phyloP scores from a whole-genome alignment of 2,888 invertebrate genomes.

The Cheilosia scutellata region DNA sequence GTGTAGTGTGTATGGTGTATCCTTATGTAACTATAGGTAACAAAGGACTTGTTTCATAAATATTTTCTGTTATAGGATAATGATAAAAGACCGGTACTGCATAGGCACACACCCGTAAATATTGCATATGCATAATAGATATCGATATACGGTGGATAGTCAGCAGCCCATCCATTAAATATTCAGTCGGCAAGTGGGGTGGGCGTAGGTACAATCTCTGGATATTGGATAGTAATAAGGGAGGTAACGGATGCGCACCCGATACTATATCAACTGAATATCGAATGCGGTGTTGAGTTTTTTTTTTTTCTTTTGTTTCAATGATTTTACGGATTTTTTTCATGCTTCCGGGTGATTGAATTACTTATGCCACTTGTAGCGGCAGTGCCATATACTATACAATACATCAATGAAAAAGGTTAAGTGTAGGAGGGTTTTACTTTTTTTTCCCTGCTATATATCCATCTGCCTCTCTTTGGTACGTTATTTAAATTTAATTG shows the following conservation, averaged over 20 bases:
- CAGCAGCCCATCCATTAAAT: conserved; percentile 42
- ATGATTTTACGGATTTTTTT: conserved; percentile 59
- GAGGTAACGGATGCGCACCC: conserved; percentile 12
- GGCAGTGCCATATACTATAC: not conserved
- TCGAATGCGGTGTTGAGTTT: conserved; percentile 33
- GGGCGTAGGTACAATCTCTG: not conserved
- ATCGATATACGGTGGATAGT: conserved; percentile 7
- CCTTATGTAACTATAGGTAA: not conserved
- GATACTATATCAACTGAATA: conserved; percentile 44
- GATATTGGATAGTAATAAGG: conserved; percentile 12
- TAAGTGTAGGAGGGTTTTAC: conserved; percentile 33
- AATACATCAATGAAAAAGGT: conserved; percentile 48
- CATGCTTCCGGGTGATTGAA: conserved; percentile 73
- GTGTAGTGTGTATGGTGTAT: not conserved
- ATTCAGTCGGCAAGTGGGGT: conserved; percentile 33
- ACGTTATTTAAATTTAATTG: conserved; percentile 69
- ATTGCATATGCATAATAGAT: conserved; percentile 61
- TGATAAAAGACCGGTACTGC: conserved; percentile 20
- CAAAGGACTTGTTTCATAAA: conserved; percentile 45
- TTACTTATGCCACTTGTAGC: conserved; percentile 66
- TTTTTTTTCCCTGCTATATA: not conserved
- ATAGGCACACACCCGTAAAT: conserved; percentile 37
- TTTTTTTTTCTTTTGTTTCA: conserved; percentile 42
- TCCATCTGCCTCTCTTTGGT: conserved; percentile 15
- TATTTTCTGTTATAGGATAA: conserved; percentile 42